phyloP scores from a whole-genome alignment of 2,888 invertebrate genomes.

The Nomada hirtipes region DNA sequence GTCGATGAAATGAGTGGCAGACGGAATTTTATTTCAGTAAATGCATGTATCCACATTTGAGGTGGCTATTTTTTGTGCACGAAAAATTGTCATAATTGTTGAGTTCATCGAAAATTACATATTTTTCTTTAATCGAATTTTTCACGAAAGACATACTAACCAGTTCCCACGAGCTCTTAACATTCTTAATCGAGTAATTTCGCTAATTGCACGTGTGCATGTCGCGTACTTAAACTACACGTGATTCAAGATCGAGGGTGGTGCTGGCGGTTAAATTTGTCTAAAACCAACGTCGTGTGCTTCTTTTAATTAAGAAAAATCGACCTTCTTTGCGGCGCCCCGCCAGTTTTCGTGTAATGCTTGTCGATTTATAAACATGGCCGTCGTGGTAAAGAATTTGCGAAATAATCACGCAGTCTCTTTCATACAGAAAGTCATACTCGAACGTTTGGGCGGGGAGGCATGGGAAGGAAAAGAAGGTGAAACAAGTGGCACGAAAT shows the following conservation, averaged over 20 bases:
- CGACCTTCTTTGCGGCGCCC: constrained; percentile 14
- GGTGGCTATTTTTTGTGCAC: too few species aligned
- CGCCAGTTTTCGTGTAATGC: neutral
- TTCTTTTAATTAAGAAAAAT: constrained; percentile 50
- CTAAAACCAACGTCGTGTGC: constrained; percentile 5
- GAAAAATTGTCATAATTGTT: too few species aligned
- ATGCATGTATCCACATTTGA: too few species aligned
- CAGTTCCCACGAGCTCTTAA: too few species aligned
- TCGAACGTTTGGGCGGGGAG: neutral
- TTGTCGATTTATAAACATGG: constrained; percentile 40
- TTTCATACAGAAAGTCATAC: constrained; percentile 26
- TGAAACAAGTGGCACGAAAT: constrained; percentile 26
- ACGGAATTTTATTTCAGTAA: too few species aligned
- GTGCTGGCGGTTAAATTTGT: constrained; percentile 16
- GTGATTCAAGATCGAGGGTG: neutral
- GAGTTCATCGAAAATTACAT: too few species aligned
- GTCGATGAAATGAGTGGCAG: too few species aligned
- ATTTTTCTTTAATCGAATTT: too few species aligned
- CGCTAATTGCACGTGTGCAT: neutral
- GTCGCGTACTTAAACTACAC: neutral
- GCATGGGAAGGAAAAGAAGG: neutral
- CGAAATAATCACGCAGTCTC: constrained; percentile 26
- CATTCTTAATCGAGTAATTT: neutral
- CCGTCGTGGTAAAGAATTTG: neutral
- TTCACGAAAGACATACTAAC: too few species aligned